phyloP scores from a whole-genome alignment of 2,888 invertebrate genomes.

The Philopedon plagiatum region DNA sequence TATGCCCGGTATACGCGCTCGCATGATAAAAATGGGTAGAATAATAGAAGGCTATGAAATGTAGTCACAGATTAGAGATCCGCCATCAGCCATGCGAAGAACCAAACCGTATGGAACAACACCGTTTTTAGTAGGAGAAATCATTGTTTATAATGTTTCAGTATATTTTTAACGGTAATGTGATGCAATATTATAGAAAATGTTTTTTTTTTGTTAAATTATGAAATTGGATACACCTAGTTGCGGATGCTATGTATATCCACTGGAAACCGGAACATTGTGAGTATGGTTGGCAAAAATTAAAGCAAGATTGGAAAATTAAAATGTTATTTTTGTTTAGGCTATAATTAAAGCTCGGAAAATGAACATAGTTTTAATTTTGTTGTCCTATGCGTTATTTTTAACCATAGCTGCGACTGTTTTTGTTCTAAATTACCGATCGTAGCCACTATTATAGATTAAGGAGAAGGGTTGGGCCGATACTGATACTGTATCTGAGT shows the following conservation, averaged over 20 bases:
- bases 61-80: slow-evolving; percentile 56
- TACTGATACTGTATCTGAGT: too few species aligned
- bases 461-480: too few species aligned
- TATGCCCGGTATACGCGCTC: not conserved
- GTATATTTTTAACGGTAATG: slow-evolving; percentile 30
- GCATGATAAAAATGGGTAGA: not conserved
- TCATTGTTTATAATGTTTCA: slow-evolving; percentile 48
- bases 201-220: slow-evolving; percentile 13
- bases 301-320: too few species aligned
- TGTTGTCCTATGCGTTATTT: too few species aligned
- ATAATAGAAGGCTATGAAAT: slow-evolving; percentile 37
- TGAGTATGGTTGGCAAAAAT: too few species aligned
- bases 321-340: too few species aligned
- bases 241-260: not conserved
- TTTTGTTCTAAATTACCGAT: too few species aligned
- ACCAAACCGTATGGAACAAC: slow-evolving; percentile 57
- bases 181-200: slow-evolving; percentile 31
- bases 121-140: slow-evolving; percentile 56
- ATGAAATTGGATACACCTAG: not conserved
- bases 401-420: too few species aligned
- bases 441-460: too few species aligned
- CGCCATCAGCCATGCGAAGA: slow-evolving; percentile 58
- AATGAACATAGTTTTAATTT: too few species aligned
- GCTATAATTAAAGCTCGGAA: too few species aligned
- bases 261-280: too few species aligned